Evolutionary conservation across 2,888 invertebrate genomes (phyloP).

Genomic region (Lathronympha strigana): DNA sequence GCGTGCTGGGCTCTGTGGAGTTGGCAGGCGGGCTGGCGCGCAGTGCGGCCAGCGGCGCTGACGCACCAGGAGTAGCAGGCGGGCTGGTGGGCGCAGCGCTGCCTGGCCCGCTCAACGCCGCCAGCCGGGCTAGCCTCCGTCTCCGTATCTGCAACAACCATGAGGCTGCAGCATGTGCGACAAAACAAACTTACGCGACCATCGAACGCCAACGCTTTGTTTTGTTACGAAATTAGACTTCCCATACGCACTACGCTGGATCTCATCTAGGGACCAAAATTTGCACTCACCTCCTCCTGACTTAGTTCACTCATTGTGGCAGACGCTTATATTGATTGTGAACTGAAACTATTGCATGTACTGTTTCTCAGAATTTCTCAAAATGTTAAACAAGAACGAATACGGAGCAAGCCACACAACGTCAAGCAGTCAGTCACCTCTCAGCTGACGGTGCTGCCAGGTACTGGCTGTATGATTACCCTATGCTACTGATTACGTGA

Average conservation of each 20-base stretch:
- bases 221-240: conserved; percentile 84
- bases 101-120: conserved; percentile 83
- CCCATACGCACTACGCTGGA: conserved; percentile 76
- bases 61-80: conserved; percentile 77
- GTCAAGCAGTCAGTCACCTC: conserved; percentile 81
- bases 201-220: conserved; percentile 76
- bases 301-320: conserved; percentile 91
- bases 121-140: conserved; percentile 89
- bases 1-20: conserved; percentile 65
- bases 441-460: conserved; percentile 64
- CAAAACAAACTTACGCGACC: conserved; percentile 58
- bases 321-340: conserved; percentile 55
- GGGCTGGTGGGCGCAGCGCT: conserved; percentile 77
- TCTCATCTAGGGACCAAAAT: conserved; percentile 72
- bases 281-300: conserved; percentile 92
- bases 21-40: conserved; percentile 54
- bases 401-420: conserved; percentile 74
- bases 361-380: conserved; percentile 64
- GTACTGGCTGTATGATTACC: conserved; percentile 11
- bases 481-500: conserved; percentile 20
- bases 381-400: conserved; percentile 66
- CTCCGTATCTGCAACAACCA: conserved; percentile 87
- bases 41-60: conserved; percentile 63
- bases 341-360: conserved; percentile 55
- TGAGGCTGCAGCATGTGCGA: conserved; percentile 64